Evolutionary conservation across 1,140 invertebrate genomes (phyloP), one percentile per base, ranked within the genome.

Genomic region (Papilio helenus): DNA sequence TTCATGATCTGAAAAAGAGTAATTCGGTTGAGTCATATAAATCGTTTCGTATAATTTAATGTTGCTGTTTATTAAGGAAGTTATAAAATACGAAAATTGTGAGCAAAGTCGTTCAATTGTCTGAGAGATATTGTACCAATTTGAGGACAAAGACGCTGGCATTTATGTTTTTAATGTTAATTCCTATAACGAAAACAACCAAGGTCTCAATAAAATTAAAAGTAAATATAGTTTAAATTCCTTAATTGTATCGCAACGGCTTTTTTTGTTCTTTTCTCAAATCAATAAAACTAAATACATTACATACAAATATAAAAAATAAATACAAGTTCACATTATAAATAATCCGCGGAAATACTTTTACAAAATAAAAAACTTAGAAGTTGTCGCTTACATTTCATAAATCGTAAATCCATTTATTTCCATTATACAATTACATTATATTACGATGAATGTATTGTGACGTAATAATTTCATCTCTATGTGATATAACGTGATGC

Each of bases 401-500:
- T 76, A 76, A 74, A 49, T 46, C 23, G 5, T 49, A 49, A 10
- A 7, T 74, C 23, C 9, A 58, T 76, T 76, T 39, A 58, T 55
- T 58, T n/a, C 18, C 14, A 55, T 76, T 12, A 29, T 14, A 76
- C 29, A 76, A 61, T 76, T 65, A 58, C 34, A 42, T 77, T n/a
- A 29, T 10, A 77, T 65, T 65, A 77, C 76, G 76, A 61, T 55
- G 23, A 9, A 73, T 18, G 23, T 73, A 20, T 79, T 76, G 61
- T 76, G 39, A 72, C 26, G 55, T 72, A 77, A 81, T 68, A 51
- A 26, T 77, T 68, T 61, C 87, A 87, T 83, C 91, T 92, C 90
- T 86, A 84, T 89, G 82, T 89, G 81, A 89, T 91, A 89, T 90
- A 89, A 89, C 85, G 80, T 84, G 83, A 86, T 93, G 91, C 89